Evolutionary conservation across 64 coral and sea anemone species (phyloP).

Genomic region (Pocillopora verrucosa): DNA sequence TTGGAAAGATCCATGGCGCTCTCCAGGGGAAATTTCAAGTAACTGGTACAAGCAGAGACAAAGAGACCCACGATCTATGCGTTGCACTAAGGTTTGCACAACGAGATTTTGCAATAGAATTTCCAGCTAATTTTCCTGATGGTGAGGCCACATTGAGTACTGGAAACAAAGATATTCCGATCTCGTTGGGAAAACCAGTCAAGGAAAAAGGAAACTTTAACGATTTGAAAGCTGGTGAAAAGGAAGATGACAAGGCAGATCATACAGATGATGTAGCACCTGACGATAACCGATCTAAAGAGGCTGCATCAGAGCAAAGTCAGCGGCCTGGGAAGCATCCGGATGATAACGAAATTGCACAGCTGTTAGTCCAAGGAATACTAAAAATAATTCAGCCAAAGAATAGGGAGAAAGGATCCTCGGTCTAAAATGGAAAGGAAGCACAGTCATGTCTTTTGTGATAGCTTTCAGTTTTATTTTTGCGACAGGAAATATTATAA

Average conservation of each 20-base stretch:
- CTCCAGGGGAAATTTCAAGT: background rate
- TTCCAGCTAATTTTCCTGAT: background rate
- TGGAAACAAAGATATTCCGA: background rate
- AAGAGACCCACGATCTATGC: background rate
- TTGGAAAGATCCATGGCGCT: constrained; percentile 25
- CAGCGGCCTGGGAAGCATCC: background rate
- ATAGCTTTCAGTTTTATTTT: no score
- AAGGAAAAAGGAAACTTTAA: background rate
- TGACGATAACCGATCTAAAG: background rate
- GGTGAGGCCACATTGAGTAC: background rate
- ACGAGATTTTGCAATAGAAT: background rate
- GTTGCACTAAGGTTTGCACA: background rate
- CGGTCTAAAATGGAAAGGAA: no score
- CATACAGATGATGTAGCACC: no score
- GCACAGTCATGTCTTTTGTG: no score
- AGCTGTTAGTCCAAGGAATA: background rate
- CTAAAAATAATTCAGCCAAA: no score
- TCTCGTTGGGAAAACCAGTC: background rate
- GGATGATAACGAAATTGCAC: background rate
- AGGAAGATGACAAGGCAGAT: no score
- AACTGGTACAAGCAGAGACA: constrained; percentile 23
- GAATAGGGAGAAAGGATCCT: no score
- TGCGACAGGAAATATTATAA: no score
- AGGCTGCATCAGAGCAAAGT: background rate
- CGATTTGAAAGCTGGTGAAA: background rate